Evolutionary conservation across 2,113 vertebrate species (phyloP).

Genomic region (Neogale vison): DNA sequence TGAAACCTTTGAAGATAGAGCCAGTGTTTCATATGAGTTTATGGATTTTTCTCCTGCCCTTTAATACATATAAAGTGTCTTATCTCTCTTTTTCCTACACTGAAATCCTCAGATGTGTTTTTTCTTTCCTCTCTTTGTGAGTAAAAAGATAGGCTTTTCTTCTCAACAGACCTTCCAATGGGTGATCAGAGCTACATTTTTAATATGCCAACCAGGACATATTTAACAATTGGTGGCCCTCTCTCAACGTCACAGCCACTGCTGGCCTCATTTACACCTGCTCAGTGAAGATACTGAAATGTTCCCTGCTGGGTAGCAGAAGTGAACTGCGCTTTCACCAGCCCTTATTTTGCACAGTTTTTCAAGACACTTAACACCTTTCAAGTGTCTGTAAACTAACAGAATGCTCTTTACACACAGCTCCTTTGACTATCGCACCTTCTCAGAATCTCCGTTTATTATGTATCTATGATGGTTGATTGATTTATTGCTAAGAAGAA

Average conservation of each 20-base stretch:
- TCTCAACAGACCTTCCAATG: conserved; percentile 57
- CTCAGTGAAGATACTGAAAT: conserved; percentile 27
- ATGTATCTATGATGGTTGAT: not conserved
- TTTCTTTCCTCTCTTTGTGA: conserved; percentile 5
- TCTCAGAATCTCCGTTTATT: conserved; percentile 70
- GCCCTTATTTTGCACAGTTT: conserved; percentile 75
- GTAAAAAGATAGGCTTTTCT: conserved; percentile 23
- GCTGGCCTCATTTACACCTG: conserved; percentile 69
- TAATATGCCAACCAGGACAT: conserved; percentile 17
- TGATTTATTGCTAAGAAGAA: conserved; percentile 52
- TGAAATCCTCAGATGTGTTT: not conserved
- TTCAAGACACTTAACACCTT: conserved; percentile 82
- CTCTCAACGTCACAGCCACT: conserved; percentile 55
- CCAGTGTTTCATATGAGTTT: conserved; percentile 51
- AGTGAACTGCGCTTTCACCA: conserved; percentile 65
- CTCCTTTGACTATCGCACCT: conserved; percentile 61
- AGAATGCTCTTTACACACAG: conserved; percentile 65
- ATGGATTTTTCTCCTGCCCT: conserved; percentile 42
- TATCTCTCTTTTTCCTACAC: conserved; percentile 30
- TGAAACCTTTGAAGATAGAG: not conserved
- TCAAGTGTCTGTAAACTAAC: conserved; percentile 80
- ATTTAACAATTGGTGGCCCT: conserved; percentile 56
- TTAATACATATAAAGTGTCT: not conserved
- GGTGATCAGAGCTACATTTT: conserved; percentile 71
- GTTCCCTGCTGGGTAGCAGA: not conserved